Base-by-base conservation (phyloP, 2,797 vertebrate genomes). In the Anniella stebbinsi region DNA sequence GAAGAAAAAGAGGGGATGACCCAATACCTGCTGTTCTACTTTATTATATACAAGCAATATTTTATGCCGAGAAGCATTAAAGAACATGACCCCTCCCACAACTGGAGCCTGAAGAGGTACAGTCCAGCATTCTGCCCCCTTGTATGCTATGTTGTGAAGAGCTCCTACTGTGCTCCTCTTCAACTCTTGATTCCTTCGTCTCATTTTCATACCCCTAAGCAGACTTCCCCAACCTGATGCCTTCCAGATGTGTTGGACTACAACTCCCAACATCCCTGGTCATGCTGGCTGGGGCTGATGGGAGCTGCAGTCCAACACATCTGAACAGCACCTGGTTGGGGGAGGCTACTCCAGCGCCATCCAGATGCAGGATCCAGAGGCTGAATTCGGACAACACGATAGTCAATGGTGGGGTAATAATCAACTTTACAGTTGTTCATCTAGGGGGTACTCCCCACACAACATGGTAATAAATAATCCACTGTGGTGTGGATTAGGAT, bases 161-260 rank as follows among this genome's bases (percentile, higher is more conserved):
- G 23, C 2, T 78, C 51, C 80, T 54, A 30, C 51, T 38, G 12
- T 9, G 69, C 54, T 25, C 21, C 30, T 81, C 21, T 57, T 90
- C 85, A 91, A 75, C 23, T 41, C 91, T 92, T 3, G 51, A 91
- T 60, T 36, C 92, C 94, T 91, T 63, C 87, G 84, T 30, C 91
- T 87, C 93, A 88, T 88, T 87, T 86, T 45, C 75, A 91, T 89
- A 80, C 11, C 73, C n/a, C 21, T 73, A 73, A 54, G 51, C 13
- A 33, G 78, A 7, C 51, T 48, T 51, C 15, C 17, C 48, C 17
- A 57, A 80, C 30, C 28, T 13, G 54, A 17, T 17, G 12, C 51
- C 51, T 57, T 48, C 33, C 73, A 18, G 73, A 23, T 10, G 4
- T 38, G 13, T 75, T 75, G 38, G 73, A 23, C 36, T 75, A 38